Evolutionary conservation across 1,140 invertebrate genomes (phyloP), one percentile per base, ranked within the genome.

Genomic region (Drosophila orena): DNA sequence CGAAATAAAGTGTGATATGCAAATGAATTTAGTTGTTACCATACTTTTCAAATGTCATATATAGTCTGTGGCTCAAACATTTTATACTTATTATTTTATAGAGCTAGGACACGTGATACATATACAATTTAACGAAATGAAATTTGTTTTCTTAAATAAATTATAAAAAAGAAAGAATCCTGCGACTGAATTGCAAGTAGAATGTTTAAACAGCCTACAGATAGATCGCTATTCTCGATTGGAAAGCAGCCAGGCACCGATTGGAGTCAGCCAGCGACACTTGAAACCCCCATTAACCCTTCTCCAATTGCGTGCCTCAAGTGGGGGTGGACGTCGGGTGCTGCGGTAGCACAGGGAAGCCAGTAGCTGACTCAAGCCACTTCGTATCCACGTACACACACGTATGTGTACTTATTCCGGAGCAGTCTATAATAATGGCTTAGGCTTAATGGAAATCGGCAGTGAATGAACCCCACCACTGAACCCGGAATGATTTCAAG

Each of bases 361-460:
- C 27, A 35, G 30, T 34, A 24, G 30, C 40, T 60, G 60, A 59
- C 27, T 42, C 22, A 65, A 34, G 24, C 27, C 14, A 65, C 35
- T 66, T 50, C 24, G 59, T 37, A 30, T 1, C 12, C 37, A 12
- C 37, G n/a, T n/a, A n/a, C n/a, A n/a, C n/a, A n/a, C n/a, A n/a
- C n/a, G 14, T 38, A 35, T 7, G 3, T 58, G n/a, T 46, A 59
- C 14, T 59, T 11, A 27, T 35, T 44, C 12, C 20, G 20, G 22
- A 14, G 30, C n/a, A 34, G 38, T 34, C 14, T 61, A 30, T 42
- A 61, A 61, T 40, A 30, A 24, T 43, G 40, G 53, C 0, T 17
- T 58, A 20, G 24, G 17, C 15, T 69, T 55, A 69, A 69, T 68
- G 40, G 24, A 68, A 68, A 30, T 55, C 17, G 11, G 4, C 57